Conservation (phyloP, 2,888 invertebrate genomes). For the Danaus chrysippus region DNA sequence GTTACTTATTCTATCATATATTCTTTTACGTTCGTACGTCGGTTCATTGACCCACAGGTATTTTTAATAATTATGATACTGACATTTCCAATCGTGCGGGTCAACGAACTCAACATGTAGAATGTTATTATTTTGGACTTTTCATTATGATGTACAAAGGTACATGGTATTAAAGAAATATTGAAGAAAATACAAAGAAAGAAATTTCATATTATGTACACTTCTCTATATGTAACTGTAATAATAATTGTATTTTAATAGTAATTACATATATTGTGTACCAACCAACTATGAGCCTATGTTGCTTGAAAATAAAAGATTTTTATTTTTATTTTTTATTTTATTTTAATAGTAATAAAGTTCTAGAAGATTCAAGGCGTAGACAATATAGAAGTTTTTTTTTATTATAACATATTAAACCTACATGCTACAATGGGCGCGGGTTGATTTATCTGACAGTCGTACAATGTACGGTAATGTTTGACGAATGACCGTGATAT, state of each 20-base stretch:
- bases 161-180: neutral
- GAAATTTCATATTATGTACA: no score
- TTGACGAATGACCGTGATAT: neutral
- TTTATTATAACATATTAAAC: neutral
- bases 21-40: neutral
- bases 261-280: no score
- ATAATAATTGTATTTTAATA: no score
- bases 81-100: neutral
- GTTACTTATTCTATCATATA: neutral
- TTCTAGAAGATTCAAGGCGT: neutral
- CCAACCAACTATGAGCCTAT: no score
- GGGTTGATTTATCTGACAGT: constrained; percentile 6
- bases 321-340: no score
- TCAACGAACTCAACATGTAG: neutral
- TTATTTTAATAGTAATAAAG: no score
- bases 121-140: neutral
- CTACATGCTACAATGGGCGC: neutral
- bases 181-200: neutral
- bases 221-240: no score
- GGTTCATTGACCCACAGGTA: neutral
- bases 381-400: neutral
- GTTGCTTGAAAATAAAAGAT: no score
- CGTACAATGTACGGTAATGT: neutral
- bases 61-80: constrained; percentile 1
- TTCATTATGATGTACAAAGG: neutral